These are phyloP conservation scores for Rhamnusium bicolor DNA, from an alignment of 2,888 invertebrate genomes.

Conservation along the genomic window DNA sequence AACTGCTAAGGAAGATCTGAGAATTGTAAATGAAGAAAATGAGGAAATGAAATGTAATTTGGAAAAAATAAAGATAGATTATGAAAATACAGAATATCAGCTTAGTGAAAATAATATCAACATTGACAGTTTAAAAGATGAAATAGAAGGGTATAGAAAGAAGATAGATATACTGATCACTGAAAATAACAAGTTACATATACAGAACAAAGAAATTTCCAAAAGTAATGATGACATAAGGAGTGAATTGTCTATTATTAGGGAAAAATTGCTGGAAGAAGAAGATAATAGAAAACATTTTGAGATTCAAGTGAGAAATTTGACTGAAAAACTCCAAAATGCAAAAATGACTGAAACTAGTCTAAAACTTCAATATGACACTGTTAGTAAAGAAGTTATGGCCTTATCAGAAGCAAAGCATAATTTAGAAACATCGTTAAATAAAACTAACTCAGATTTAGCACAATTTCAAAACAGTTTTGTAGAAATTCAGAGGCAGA, in stretches of 20 bases:
- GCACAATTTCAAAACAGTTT: conserved; percentile 52
- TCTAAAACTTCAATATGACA: conserved; percentile 64
- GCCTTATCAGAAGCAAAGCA: conserved; percentile 54
- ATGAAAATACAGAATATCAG: conserved; percentile 67
- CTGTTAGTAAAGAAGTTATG: conserved; percentile 61
- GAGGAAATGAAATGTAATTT: conserved; percentile 67
- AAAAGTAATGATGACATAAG: conserved; percentile 58
- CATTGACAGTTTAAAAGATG: conserved; percentile 70
- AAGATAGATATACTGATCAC: conserved; percentile 61
- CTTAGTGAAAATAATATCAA: conserved; percentile 71
- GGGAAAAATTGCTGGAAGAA: conserved; percentile 60
- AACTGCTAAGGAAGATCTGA: conserved; percentile 74
- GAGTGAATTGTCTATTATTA: conserved; percentile 60
- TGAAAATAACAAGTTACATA: conserved; percentile 57
- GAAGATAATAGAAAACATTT: conserved; percentile 56
- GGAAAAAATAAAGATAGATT: conserved; percentile 70
- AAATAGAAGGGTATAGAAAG: conserved; percentile 64
- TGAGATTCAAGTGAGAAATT: conserved; percentile 58
- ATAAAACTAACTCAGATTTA: conserved; percentile 44
- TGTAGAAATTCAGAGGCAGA: conserved; percentile 53
- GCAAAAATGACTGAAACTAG: conserved; percentile 68
- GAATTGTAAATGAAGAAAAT: conserved; percentile 63
- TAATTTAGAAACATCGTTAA: conserved; percentile 53
- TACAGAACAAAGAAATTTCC: conserved; percentile 55
- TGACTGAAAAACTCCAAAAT: conserved; percentile 68